Evolutionary conservation across 1,140 invertebrate species (phyloP).

Genomic region (Pseudoatta argentina): DNA sequence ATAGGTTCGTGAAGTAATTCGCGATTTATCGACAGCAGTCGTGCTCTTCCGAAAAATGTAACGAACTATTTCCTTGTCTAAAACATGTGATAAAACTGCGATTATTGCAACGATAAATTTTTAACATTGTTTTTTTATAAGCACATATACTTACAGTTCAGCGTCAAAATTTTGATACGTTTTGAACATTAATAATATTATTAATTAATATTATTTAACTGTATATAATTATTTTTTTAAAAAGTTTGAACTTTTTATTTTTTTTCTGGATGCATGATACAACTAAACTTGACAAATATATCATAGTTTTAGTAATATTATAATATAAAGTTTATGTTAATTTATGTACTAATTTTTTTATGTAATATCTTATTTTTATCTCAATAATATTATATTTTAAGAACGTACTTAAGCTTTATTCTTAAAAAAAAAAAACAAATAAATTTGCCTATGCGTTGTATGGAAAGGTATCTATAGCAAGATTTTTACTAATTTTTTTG

Average conservation of each 20-base stretch:
- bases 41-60: constrained; percentile 5
- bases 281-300: background rate
- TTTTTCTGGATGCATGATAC: background rate
- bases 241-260: background rate
- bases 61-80: background rate
- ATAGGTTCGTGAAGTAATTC: constrained; percentile 29
- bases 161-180: background rate
- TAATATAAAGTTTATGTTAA: background rate
- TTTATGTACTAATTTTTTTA: background rate
- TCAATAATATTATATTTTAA: background rate
- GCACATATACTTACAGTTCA: background rate
- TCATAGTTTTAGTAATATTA: background rate
- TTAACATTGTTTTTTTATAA: background rate
- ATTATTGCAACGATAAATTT: background rate
- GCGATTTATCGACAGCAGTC: constrained; percentile 37
- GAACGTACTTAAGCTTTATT: background rate
- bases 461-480: background rate
- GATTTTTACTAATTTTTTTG: background rate
- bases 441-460: background rate
- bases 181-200: background rate
- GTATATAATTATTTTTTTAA: background rate
- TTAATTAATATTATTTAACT: background rate
- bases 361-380: constrained; percentile 6
- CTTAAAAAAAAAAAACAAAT: constrained; percentile 6
- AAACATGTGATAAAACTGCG: background rate